Base-by-base conservation (phyloP, 2,888 invertebrate genomes). In the Branchipolynoe longqiensis region DNA sequence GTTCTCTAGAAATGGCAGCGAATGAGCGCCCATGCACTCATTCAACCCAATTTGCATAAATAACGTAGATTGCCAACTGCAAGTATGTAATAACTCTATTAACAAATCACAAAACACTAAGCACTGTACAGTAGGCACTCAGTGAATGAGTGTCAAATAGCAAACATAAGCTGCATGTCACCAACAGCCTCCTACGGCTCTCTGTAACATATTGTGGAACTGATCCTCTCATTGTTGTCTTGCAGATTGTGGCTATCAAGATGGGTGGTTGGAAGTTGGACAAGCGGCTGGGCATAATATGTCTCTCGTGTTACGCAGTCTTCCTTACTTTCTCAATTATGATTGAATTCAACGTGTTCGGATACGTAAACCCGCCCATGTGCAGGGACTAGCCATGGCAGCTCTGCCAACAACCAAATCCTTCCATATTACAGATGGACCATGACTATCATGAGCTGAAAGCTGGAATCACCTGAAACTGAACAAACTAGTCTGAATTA, bases 281-380 rank as follows among this genome's bases (percentile, higher is more conserved):
- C 83, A 88, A 87, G 40, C 89, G 87, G 64, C 89, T 93, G 0
- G 93, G 93, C 0, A 78, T 90, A 22, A 86, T 92, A n/a, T 92
- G 92, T 73, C 86, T 94, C 40, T 38, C 87, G 33, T 90, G 92
- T 40, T 94, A 94, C 88, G 91, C 88, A 33, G 85, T 93, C 12
- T 94, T 93, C 87, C 87, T 94, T 36, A 62, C 91, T 28, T 90
- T 94, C 83, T 92, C 93, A 59, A 88, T 91, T 62, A 90, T 93
- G 88, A 92, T 93, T 48, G 94, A 94, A 86, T 93, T 93, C 87
- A 94, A 94, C 87, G 90, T 93, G 64, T 93, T 93, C 85, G 93
- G 93, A 18, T 92, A 90, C 85, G 94, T 94, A 31, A 94, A 94
- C 89, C 92, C 92, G 36, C 93, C 93, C 2, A 92, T 91, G 91